A percentile compares a stretch with the other conserved stretches of the same genome.
These are phyloP conservation scores for Helarctos malayanus DNA, from an alignment of 2,797 vertebrate species.

Conservation along the genomic window DNA sequence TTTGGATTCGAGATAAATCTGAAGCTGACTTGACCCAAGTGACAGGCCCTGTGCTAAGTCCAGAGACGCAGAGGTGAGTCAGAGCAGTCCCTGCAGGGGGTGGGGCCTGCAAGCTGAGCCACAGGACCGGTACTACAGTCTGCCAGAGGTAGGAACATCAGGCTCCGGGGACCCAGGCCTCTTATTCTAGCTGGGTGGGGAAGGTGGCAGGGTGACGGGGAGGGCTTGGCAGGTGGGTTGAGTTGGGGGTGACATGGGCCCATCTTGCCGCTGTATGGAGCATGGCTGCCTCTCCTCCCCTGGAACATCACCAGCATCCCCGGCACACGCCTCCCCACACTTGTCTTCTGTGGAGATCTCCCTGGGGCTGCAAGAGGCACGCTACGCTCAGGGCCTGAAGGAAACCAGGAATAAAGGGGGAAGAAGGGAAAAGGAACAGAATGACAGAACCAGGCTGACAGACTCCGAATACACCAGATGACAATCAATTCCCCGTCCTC, in stretches of 20 bases:
- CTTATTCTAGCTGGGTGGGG: not conserved
- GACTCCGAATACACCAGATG: not conserved
- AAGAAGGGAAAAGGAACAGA: not conserved
- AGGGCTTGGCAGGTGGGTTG: not conserved
- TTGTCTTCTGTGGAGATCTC: not conserved
- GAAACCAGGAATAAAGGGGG: not conserved
- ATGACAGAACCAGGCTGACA: not conserved
- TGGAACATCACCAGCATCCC: not conserved
- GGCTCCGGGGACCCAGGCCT: not conserved
- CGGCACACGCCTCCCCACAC: not conserved
- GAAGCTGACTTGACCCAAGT: not conserved
- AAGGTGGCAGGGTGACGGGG: not conserved
- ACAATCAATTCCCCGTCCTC: not conserved
- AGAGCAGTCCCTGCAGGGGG: not conserved
- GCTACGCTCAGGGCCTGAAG: not conserved
- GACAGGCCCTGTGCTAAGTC: not conserved
- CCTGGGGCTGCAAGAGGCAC: not conserved
- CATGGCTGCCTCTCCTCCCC: not conserved
- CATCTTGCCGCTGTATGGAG: not conserved
- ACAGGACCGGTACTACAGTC: fast-evolving
- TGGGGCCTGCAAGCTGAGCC: no score
- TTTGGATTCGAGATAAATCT: not conserved
- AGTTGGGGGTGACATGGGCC: not conserved
- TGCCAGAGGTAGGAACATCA: not conserved
- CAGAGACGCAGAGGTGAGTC: not conserved